A percentile compares a stretch with the other conserved stretches of the same genome.
Evolutionary conservation across 2,113 vertebrate species (phyloP).

Genomic region (Nestor notabilis): DNA sequence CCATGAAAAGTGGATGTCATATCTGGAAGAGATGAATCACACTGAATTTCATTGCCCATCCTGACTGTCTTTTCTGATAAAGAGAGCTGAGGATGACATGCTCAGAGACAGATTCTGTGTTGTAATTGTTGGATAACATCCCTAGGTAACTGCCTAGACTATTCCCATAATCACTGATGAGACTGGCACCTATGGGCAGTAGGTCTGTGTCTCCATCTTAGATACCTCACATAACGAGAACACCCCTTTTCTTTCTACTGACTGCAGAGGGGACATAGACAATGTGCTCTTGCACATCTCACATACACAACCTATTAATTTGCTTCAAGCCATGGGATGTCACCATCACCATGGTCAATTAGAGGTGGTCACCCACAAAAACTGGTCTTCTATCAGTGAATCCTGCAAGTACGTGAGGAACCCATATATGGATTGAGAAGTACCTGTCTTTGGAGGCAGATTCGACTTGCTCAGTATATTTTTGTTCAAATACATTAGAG

Average conservation of each 20-base stretch:
- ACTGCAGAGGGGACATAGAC: accelerated
- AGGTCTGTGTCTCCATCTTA: background rate
- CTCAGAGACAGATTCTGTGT: background rate
- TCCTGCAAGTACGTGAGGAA: background rate
- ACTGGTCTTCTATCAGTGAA: accelerated
- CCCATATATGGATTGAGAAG: background rate
- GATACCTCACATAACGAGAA: accelerated
- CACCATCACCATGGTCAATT: background rate
- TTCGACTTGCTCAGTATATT: background rate
- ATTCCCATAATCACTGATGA: background rate
- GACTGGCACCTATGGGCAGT: accelerated
- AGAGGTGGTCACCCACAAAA: background rate
- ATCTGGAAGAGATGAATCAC: background rate
- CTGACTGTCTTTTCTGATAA: background rate
- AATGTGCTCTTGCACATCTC: background rate
- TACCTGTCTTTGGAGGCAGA: background rate
- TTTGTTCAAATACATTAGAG: background rate
- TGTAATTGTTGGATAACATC: background rate
- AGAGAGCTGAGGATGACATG: background rate
- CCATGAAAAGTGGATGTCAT: background rate
- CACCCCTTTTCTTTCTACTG: background rate
- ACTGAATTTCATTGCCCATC: background rate
- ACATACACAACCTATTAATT: background rate
- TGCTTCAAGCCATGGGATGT: background rate
- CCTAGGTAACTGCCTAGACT: background rate